These are phyloP conservation scores for Conus betulinus DNA, from an alignment of 1,140 invertebrate genomes.

Conservation along the genomic window DNA sequence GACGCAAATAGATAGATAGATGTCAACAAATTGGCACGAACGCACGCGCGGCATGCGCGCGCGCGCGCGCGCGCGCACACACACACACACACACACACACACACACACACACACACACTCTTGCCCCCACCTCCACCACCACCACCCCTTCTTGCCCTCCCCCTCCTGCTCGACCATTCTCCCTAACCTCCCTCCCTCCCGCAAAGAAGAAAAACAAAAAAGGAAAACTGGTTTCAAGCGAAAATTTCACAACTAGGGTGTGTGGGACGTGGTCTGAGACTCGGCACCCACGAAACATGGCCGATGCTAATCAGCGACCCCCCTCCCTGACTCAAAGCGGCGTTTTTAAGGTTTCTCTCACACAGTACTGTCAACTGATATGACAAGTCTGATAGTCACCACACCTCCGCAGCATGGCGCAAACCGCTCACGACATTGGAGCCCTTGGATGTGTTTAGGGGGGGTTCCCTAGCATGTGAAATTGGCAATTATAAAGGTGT, in stretches of 20 bases:
- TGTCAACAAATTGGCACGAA: background rate
- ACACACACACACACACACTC: background rate
- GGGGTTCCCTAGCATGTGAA: background rate
- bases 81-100: conserved; percentile 10
- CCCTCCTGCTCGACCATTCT: too few species aligned
- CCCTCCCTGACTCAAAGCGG: too few species aligned
- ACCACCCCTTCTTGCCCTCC: background rate
- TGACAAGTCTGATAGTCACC: background rate
- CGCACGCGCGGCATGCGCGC: background rate
- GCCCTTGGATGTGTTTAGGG: background rate
- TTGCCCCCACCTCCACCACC: background rate
- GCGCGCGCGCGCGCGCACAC: background rate
- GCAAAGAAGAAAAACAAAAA: too few species aligned
- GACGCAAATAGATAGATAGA: too few species aligned
- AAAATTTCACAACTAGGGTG: too few species aligned
- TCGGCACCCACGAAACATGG: too few species aligned
- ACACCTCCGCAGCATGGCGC: background rate
- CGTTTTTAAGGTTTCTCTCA: background rate
- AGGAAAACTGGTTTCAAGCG: too few species aligned
- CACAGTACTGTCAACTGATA: background rate
- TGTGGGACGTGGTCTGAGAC: too few species aligned
- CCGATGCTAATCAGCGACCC: too few species aligned
- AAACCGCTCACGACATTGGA: background rate
- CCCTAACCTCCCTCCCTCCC: too few species aligned
- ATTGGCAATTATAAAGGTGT: too few species aligned